phyloP scores from a whole-genome alignment of 2,113 vertebrate species.

The Anolis sagrei region DNA sequence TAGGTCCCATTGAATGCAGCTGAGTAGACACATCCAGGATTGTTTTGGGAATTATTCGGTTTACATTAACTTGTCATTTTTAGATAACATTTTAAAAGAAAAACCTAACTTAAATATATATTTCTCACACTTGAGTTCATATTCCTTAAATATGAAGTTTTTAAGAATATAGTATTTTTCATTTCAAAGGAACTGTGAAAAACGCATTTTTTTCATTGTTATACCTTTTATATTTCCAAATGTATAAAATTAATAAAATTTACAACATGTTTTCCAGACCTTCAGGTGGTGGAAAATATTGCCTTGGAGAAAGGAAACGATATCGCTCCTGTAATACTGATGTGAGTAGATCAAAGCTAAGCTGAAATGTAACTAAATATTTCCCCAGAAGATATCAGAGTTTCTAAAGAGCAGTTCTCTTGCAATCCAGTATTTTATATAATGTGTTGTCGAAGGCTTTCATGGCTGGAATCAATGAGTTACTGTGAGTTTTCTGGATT shows the following conservation, averaged over 20 bases:
- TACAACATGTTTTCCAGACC: constrained; percentile 84
- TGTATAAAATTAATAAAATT: constrained; percentile 8
- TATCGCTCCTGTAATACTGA: constrained; percentile 97
- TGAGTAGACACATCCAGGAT: background rate
- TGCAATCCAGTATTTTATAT: background rate
- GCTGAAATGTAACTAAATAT: constrained; percentile 1
- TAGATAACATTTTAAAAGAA: too few relatives aligned
- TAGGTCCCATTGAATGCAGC: background rate
- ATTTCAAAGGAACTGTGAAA: constrained; percentile 21
- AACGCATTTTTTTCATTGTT: constrained; percentile 9
- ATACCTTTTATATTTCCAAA: constrained; percentile 7
- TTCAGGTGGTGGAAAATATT: constrained; percentile 97
- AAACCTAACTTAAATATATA: background rate
- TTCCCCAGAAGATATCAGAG: background rate
- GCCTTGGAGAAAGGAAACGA: constrained; percentile 95
- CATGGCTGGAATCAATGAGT: too few relatives aligned
- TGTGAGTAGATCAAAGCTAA: constrained; percentile 83
- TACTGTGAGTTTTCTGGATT: too few relatives aligned
- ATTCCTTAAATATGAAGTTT: constrained; percentile 7
- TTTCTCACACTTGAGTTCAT: background rate
- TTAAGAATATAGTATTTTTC: background rate
- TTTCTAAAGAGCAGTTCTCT: background rate
- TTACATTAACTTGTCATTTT: background rate
- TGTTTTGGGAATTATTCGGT: background rate
- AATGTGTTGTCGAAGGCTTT: too few relatives aligned